These are phyloP conservation scores for Plusia festucae DNA, from an alignment of 2,888 invertebrate species.

Conservation along the genomic window DNA sequence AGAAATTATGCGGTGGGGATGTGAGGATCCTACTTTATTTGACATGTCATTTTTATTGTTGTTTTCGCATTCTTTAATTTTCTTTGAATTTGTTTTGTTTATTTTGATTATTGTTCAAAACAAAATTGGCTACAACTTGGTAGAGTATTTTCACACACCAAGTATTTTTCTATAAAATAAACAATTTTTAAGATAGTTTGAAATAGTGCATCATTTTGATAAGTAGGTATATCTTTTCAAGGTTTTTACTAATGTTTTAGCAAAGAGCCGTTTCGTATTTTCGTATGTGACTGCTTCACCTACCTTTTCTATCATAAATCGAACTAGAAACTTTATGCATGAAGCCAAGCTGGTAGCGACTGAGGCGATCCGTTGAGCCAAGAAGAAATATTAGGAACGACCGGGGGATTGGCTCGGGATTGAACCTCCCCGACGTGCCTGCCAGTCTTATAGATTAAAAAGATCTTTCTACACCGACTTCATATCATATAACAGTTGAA, in stretches of 20 bases:
- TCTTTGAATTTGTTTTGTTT: no score
- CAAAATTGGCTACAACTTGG: no score
- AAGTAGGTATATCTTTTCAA: no score
- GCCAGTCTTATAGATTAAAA: conserved; percentile 2
- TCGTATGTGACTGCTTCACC: no score
- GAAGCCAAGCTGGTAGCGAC: background rate
- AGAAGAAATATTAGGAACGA: background rate
- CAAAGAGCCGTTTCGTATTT: no score
- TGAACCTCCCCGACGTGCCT: background rate
- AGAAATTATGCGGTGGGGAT: conserved; percentile 33
- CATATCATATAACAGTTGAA: background rate
- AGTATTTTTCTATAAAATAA: no score
- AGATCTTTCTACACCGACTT: background rate
- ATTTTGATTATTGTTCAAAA: no score
- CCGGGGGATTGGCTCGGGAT: background rate
- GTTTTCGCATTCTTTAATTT: conserved; percentile 11
- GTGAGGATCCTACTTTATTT: conserved; percentile 21
- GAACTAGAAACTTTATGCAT: conserved; percentile 4
- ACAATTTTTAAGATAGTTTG: no score
- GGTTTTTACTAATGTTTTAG: no score
- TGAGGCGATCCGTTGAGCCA: background rate
- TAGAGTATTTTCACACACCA: no score
- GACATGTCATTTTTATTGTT: conserved; percentile 28
- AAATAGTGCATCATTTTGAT: no score
- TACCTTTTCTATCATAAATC: background rate